These are phyloP conservation scores for Drosophila testacea DNA, from an alignment of 2,888 invertebrate genomes.

Conservation along the genomic window DNA sequence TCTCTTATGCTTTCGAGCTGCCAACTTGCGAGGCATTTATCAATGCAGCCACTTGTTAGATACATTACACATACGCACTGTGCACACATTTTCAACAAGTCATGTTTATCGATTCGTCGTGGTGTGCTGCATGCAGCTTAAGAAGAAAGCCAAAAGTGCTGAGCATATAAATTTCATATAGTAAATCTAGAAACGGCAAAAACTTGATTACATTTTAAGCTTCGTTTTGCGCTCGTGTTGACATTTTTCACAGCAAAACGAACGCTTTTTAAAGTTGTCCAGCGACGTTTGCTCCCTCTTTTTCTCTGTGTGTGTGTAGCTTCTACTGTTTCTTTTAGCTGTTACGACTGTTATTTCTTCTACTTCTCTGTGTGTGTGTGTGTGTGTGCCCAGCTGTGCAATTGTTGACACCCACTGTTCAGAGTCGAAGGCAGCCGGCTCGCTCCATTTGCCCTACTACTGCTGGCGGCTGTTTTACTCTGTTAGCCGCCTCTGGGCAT, in stretches of 20 bases:
- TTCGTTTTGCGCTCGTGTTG: conserved; percentile 46
- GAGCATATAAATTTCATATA: conserved; percentile 46
- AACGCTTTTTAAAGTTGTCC: conserved; percentile 53
- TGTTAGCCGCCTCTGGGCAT: conserved; percentile 44
- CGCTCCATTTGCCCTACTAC: conserved; percentile 69
- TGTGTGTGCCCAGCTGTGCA: conserved; percentile 72
- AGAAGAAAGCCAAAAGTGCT: conserved; percentile 43
- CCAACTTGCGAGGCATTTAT: conserved; percentile 28
- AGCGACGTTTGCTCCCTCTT: conserved; percentile 26
- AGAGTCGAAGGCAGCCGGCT: conserved; percentile 59
- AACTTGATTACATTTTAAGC: conserved; percentile 59
- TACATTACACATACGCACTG: conserved; percentile 68
- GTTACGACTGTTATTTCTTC: conserved; percentile 55
- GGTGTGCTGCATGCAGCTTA: conserved; percentile 22
- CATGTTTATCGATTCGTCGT: conserved; percentile 56
- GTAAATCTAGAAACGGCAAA: conserved; percentile 25
- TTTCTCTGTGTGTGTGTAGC: conserved; percentile 23
- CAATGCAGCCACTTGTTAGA: conserved; percentile 59
- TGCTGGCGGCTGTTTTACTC: conserved; percentile 62
- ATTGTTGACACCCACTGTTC: conserved; percentile 75
- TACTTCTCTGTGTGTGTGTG: conserved; percentile 41
- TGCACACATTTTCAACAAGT: conserved; percentile 55
- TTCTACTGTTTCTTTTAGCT: conserved; percentile 53
- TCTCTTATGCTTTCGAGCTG: conserved; percentile 8
- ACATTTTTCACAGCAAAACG: conserved; percentile 46